Evolutionary conservation across 2,113 vertebrate species (phyloP).

Genomic region (Tetraodon nigroviridis): DNA sequence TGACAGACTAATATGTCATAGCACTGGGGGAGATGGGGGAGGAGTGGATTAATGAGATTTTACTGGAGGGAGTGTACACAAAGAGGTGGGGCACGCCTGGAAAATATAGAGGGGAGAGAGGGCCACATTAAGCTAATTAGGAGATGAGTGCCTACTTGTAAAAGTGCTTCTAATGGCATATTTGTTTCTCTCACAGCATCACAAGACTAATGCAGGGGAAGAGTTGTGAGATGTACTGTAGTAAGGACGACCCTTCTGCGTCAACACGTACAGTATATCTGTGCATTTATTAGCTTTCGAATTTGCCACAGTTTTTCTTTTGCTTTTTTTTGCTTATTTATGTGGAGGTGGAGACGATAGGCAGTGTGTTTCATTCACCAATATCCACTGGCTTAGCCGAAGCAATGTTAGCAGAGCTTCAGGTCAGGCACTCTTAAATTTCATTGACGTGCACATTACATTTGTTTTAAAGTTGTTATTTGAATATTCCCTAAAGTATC

Average conservation of each 20-base stretch:
- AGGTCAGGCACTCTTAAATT: too few species aligned
- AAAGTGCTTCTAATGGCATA: constrained; percentile 99
- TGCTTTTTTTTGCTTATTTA: background rate
- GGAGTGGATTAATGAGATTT: constrained; percentile 80
- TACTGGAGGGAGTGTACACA: constrained; percentile 74
- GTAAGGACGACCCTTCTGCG: constrained; percentile 75
- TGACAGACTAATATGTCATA: constrained; percentile 99
- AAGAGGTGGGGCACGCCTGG: constrained; percentile 82
- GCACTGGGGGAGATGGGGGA: constrained; percentile 80
- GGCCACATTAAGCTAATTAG: constrained; percentile 99
- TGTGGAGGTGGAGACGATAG: too few species aligned
- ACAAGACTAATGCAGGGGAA: constrained; percentile 84
- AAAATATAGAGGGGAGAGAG: constrained; percentile 86
- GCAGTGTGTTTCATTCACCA: too few species aligned
- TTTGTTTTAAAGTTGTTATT: constrained; percentile 2
- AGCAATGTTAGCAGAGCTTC: too few species aligned
- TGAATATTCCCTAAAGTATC: background rate
- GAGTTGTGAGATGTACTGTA: constrained; percentile 76
- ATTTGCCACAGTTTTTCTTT: constrained; percentile 24
- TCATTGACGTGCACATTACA: background rate
- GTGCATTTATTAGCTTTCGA: too few species aligned
- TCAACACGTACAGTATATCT: background rate
- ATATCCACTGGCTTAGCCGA: too few species aligned
- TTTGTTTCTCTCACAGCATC: constrained; percentile 93
- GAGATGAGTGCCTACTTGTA: constrained; percentile 98